Evolutionary conservation across 2,797 vertebrate species (phyloP).

Genomic region (Tragopan temminckii): DNA sequence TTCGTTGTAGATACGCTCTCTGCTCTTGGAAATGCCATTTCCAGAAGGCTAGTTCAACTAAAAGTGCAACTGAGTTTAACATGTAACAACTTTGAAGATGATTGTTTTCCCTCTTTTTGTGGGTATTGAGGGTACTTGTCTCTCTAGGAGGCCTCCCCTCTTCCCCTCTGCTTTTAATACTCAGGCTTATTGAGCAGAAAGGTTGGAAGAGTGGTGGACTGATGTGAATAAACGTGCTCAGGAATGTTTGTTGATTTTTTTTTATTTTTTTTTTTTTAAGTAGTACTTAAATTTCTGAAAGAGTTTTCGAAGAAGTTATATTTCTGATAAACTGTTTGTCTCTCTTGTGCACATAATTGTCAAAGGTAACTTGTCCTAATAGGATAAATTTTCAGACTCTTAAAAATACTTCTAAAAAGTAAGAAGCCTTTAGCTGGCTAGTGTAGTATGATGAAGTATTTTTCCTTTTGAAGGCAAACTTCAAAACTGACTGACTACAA

Average conservation of each 20-base stretch:
- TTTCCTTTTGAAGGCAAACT: not conserved
- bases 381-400: not conserved
- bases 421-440: not conserved
- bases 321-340: not conserved
- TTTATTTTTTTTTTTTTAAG: no score
- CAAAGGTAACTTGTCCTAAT: not conserved
- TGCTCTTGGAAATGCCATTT: not conserved
- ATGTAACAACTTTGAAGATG: not conserved
- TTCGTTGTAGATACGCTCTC: not conserved
- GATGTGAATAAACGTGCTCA: not conserved
- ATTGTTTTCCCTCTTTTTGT: not conserved
- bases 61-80: not conserved
- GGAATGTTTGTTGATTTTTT: not conserved
- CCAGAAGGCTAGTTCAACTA: not conserved
- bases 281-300: not conserved
- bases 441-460: not conserved
- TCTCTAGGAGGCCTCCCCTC: not conserved
- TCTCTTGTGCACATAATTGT: not conserved
- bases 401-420: not conserved
- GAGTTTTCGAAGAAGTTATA: not conserved
- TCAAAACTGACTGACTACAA: not conserved
- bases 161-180: not conserved
- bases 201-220: not conserved
- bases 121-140: not conserved
- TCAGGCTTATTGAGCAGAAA: not conserved